Evolutionary conservation across 2,113 vertebrate species (phyloP).

Genomic region (Neolamprologus variostigma): DNA sequence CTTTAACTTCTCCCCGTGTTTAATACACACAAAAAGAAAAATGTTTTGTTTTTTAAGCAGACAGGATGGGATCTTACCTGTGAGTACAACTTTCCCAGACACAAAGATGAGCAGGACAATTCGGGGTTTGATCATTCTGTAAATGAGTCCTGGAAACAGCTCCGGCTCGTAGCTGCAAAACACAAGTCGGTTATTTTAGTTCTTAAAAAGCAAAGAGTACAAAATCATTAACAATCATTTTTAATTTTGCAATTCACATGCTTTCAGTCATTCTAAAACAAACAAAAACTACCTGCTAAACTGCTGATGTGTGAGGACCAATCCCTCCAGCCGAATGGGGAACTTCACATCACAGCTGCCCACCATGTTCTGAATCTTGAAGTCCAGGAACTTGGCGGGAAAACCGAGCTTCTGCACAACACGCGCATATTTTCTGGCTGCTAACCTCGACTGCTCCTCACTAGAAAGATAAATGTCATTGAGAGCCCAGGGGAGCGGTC

Average conservation of each 20-base stretch:
- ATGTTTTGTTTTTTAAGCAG: neutral
- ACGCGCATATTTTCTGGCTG: slow-evolving; percentile 94
- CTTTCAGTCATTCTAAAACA: neutral
- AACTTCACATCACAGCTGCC: slow-evolving; percentile 99
- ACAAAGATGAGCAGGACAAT: slow-evolving; percentile 98
- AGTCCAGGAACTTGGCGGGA: slow-evolving; percentile 96
- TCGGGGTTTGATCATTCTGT: slow-evolving; percentile 99
- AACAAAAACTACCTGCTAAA: slow-evolving; percentile 86
- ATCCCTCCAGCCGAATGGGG: slow-evolving; percentile 90
- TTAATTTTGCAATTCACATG: neutral
- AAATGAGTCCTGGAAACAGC: slow-evolving; percentile 97
- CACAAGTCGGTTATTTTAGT: neutral
- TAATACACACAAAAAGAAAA: neutral
- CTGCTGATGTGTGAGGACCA: slow-evolving; percentile 96
- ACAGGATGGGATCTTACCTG: slow-evolving; percentile 74
- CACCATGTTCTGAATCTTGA: slow-evolving; percentile 99
- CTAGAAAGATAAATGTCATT: slow-evolving; percentile 48
- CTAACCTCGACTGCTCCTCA: slow-evolving; percentile 93
- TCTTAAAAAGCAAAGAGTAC: neutral
- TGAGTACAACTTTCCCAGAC: slow-evolving; percentile 98
- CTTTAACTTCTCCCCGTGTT: neutral
- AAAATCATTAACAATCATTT: neutral
- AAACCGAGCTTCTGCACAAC: slow-evolving; percentile 98
- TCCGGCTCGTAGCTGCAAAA: slow-evolving; percentile 89
- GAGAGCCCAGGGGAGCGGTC: neutral